These are phyloP conservation scores for Hydractinia echinata DNA, from an alignment of 30 jellyfish, hydroid and myxozoan genomes.

Conservation along the genomic window DNA sequence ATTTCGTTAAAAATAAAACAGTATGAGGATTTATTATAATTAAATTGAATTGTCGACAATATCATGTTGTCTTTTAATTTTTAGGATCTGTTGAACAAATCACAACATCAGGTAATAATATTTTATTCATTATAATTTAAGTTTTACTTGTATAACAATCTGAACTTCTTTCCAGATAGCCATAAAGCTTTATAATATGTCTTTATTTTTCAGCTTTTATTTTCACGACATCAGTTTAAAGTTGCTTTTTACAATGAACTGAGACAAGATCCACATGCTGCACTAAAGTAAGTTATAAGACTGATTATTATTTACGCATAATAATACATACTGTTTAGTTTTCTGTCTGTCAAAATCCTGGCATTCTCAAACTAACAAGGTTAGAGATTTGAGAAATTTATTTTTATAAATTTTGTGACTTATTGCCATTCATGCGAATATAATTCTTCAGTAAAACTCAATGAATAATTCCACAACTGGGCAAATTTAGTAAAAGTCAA, in stretches of 20 bases:
- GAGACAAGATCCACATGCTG: conserved; percentile 71
- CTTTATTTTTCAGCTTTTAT: conserved; percentile 46
- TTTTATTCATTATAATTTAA: background rate
- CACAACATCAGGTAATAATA: conserved; percentile 80
- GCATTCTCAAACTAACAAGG: background rate
- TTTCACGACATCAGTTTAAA: conserved; percentile 88
- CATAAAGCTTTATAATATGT: background rate
- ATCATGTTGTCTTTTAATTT: conserved; percentile 22
- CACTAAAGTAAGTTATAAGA: conserved; percentile 50
- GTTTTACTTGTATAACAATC: background rate
- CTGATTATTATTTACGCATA: background rate
- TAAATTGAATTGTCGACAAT: background rate
- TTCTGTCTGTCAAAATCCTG: background rate
- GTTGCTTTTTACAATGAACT: conserved; percentile 74
- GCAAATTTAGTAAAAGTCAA: no score
- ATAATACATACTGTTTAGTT: background rate
- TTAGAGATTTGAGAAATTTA: background rate
- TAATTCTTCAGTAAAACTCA: no score
- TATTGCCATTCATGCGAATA: background rate
- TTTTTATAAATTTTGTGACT: background rate
- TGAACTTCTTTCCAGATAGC: background rate
- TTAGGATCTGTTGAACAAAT: conserved; percentile 75
- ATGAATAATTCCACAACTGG: no score
- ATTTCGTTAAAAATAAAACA: background rate
- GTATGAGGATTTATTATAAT: background rate